Conservation (phyloP, 1,140 invertebrate genomes). For the Heterodera schachtii region DNA sequence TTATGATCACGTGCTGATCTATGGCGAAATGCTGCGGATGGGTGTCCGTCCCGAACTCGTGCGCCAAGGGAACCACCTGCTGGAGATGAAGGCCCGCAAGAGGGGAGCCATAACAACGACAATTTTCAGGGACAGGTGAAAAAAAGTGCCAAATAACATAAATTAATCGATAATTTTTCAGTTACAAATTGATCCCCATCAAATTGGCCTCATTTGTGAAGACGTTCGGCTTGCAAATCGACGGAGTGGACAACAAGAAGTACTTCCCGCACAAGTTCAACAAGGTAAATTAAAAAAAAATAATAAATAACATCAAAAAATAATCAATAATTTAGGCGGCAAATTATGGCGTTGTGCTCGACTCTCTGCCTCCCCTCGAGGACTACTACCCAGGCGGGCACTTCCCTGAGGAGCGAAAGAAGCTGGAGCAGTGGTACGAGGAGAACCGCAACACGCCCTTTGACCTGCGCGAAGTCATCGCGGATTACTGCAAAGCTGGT, state of each 20-base stretch:
- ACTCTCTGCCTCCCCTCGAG: not conserved
- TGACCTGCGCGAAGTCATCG: not conserved
- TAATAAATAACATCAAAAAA: not conserved
- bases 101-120: not conserved
- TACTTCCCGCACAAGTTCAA: constrained; percentile 10
- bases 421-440: constrained; percentile 3
- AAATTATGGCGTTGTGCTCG: not conserved
- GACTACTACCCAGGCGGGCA: not conserved
- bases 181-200: not conserved
- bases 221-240: constrained; percentile 7
- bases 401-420: not conserved
- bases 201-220: not conserved
- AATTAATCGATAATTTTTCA: not conserved
- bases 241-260: not conserved
- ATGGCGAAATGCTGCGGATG: not conserved
- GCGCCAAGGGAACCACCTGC: not conserved
- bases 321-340: not conserved
- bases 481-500: not conserved
- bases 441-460: constrained; percentile 1
- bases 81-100: not conserved
- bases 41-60: not conserved
- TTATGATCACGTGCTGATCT: not conserved
- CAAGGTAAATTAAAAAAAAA: not conserved
- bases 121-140: not conserved
- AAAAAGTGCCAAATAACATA: not conserved